A percentile compares a stretch with the other conserved stretches of the same genome.
These are phyloP conservation scores for Trichonephila clavata DNA, from an alignment of 1,140 invertebrate genomes.

Conservation along the genomic window DNA sequence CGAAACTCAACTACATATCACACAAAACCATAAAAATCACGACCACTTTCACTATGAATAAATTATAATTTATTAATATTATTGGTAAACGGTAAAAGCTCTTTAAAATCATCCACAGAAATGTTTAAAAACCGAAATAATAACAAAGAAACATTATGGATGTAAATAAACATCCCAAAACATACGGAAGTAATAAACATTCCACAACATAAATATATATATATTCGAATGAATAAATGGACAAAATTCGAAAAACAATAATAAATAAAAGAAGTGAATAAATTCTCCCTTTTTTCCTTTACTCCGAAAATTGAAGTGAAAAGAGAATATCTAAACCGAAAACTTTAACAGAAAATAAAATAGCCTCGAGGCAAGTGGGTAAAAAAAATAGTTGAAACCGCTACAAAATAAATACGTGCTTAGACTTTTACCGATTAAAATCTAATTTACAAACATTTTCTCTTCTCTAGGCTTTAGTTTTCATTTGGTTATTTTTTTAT, in stretches of 20 bases:
- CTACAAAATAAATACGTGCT: conserved; percentile 66
- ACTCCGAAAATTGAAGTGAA: background rate
- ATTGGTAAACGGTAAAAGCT: background rate
- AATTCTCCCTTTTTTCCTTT: background rate
- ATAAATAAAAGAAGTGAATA: conserved; percentile 40
- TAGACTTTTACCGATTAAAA: conserved; percentile 59
- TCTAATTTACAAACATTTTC: conserved; percentile 67
- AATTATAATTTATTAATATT: background rate
- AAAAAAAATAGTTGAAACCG: background rate
- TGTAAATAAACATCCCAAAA: no score
- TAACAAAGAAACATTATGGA: background rate
- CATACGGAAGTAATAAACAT: no score
- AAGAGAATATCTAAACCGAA: background rate
- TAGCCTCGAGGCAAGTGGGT: conserved; percentile 9
- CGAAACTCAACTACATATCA: no score
- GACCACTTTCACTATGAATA: background rate
- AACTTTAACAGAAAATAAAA: conserved; percentile 60
- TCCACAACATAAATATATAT: background rate
- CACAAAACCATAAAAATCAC: no score
- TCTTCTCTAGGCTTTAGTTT: conserved; percentile 11
- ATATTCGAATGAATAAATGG: conserved; percentile 30
- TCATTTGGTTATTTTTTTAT: conserved; percentile 3
- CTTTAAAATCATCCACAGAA: background rate
- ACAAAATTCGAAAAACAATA: background rate
- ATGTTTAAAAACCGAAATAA: background rate